Percentiles rank a stretch among this genome's conserved stretches.
Evolutionary conservation across 2,797 vertebrate genomes (phyloP).

Genomic region (Lepilemur septentrionalis): DNA sequence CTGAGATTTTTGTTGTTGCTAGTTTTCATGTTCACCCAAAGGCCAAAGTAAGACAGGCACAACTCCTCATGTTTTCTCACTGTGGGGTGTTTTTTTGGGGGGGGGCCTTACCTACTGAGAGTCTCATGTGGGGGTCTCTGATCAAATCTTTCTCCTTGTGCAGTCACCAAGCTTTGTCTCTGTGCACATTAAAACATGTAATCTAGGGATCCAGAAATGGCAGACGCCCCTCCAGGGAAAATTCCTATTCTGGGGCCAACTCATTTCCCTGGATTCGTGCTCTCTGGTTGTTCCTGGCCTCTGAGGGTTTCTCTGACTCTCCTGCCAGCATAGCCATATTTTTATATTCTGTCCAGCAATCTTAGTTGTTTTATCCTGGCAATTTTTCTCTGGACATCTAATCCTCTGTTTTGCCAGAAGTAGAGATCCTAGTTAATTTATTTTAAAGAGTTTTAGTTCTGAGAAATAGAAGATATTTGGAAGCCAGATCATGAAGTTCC

Average conservation of each 20-base stretch:
- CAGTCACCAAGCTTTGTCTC: background rate
- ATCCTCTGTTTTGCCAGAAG: background rate
- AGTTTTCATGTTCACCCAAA: background rate
- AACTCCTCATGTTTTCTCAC: accelerated
- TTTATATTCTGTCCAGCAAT: background rate
- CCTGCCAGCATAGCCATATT: background rate
- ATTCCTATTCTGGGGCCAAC: background rate
- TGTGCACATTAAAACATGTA: background rate
- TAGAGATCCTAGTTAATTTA: conserved; percentile 8
- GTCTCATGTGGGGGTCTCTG: background rate
- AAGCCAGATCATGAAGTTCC: background rate
- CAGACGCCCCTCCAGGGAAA: background rate
- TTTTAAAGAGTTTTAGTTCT: conserved; percentile 25
- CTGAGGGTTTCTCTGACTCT: background rate
- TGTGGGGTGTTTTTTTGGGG: background rate
- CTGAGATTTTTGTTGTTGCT: background rate
- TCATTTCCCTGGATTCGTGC: background rate
- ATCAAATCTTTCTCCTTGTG: background rate
- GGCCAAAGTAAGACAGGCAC: background rate
- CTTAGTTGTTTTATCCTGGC: background rate
- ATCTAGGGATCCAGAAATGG: background rate
- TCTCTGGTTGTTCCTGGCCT: background rate
- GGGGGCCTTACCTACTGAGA: background rate
- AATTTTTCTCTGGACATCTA: background rate
- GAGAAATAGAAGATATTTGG: conserved; percentile 45